A percentile compares a stretch with the other conserved stretches of the same genome.
phyloP scores from a whole-genome alignment of 2,797 vertebrate species.

The Pangasius macronema region DNA sequence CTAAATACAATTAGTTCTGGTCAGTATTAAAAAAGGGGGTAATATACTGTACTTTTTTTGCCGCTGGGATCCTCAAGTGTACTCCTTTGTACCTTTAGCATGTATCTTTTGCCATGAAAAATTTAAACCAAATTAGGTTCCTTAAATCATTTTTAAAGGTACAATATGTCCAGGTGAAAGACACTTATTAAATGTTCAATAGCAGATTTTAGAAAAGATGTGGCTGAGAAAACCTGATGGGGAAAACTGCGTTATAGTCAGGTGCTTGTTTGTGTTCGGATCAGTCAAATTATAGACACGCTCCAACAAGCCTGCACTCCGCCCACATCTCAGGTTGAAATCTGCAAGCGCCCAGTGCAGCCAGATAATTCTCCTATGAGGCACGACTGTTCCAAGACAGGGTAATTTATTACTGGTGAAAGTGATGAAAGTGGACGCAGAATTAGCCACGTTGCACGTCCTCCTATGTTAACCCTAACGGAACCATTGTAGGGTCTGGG shows the following conservation, averaged over 20 bases:
- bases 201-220: no score
- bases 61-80: neutral
- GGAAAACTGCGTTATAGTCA: neutral
- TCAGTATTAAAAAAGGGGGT: no score
- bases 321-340: neutral
- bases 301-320: neutral
- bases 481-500: neutral
- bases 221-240: neutral
- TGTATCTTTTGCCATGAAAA: neutral
- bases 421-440: neutral
- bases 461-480: neutral
- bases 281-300: no score
- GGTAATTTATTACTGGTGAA: neutral
- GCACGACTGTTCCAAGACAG: no score
- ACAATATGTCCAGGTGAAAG: no score
- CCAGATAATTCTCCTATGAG: neutral
- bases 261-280: no score
- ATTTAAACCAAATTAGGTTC: neutral
- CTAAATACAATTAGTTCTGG: neutral
- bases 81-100: neutral
- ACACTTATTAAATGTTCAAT: no score
- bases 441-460: neutral
- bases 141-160: neutral
- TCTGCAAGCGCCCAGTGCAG: neutral
- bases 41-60: neutral